These are phyloP conservation scores for Pelusios castaneus DNA, from an alignment of 2,113 vertebrate genomes.

Conservation along the genomic window DNA sequence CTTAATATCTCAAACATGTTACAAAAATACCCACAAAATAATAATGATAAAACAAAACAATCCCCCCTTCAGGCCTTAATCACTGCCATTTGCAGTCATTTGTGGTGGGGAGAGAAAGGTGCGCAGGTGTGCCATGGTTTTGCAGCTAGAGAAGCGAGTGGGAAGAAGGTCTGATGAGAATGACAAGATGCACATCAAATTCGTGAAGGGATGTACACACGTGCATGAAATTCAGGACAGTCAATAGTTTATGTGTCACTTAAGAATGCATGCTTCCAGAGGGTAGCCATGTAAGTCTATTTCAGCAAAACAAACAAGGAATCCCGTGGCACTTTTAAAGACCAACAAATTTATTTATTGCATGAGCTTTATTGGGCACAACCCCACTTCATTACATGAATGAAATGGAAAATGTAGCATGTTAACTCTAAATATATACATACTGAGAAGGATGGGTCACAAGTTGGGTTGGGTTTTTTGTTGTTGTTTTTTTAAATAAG, in stretches of 20 bases:
- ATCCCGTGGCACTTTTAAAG: too few species aligned
- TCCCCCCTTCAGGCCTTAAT: background rate
- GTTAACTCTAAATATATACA: too few species aligned
- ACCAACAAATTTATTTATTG: too few species aligned
- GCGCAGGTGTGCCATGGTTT: background rate
- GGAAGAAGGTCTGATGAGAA: background rate
- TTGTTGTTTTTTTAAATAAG: too few species aligned
- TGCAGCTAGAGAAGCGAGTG: background rate
- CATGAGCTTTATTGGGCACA: too few species aligned
- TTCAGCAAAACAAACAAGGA: too few species aligned
- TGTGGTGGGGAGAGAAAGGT: background rate
- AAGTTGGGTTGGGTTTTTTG: too few species aligned
- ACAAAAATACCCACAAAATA: conserved; percentile 73
- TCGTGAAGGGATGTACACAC: background rate
- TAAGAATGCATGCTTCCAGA: background rate
- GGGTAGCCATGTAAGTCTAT: too few species aligned
- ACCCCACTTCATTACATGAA: too few species aligned
- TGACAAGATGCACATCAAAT: background rate
- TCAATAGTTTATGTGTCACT: background rate
- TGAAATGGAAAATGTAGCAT: too few species aligned
- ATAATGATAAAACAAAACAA: conserved; percentile 56
- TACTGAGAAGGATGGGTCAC: too few species aligned
- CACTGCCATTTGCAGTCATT: conserved; percentile 12
- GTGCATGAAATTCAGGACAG: background rate
- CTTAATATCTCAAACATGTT: conserved; percentile 80